phyloP scores from a whole-genome alignment of 1,140 invertebrate species.

The Penaeus indicus region DNA sequence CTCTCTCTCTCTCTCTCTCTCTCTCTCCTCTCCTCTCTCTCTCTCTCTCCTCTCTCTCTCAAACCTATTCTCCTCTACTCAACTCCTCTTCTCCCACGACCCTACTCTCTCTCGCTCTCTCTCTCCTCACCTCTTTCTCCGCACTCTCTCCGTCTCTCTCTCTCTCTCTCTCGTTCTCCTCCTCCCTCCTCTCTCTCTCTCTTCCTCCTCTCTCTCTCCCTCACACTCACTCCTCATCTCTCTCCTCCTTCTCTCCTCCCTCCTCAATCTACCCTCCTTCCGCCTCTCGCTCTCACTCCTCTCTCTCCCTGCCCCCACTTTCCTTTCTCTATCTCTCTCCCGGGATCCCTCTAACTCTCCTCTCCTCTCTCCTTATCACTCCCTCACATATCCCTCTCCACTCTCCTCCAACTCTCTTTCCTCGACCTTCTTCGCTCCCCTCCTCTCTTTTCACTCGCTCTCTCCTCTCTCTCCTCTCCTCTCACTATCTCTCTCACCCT shows the following conservation, averaged over 20 bases:
- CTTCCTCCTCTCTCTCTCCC: not conserved
- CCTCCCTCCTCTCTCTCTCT: not conserved
- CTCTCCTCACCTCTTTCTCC: not conserved
- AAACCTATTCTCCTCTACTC: not conserved
- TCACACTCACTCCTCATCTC: not conserved
- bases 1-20: constrained; percentile 10
- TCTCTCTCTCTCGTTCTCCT: not conserved
- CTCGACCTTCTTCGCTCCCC: not conserved
- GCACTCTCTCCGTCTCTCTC: too few relatives aligned
- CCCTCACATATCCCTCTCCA: not conserved
- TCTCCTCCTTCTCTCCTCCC: not conserved
- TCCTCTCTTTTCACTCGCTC: not conserved
- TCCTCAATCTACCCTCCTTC: too few relatives aligned
- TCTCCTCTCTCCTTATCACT: not conserved
- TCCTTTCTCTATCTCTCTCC: not conserved
- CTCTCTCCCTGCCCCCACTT: not conserved
- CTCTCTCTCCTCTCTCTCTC: too few relatives aligned
- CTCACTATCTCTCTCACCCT: too few relatives aligned
- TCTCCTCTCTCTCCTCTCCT: not conserved
- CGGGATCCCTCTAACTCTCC: not conserved
- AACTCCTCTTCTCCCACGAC: not conserved
- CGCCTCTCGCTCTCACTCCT: not conserved
- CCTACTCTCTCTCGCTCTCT: not conserved
- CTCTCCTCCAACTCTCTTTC: not conserved
- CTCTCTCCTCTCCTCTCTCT: too few relatives aligned